Evolutionary conservation across 1,140 invertebrate species (phyloP).

Genomic region (Lordiphosa collinella): DNA sequence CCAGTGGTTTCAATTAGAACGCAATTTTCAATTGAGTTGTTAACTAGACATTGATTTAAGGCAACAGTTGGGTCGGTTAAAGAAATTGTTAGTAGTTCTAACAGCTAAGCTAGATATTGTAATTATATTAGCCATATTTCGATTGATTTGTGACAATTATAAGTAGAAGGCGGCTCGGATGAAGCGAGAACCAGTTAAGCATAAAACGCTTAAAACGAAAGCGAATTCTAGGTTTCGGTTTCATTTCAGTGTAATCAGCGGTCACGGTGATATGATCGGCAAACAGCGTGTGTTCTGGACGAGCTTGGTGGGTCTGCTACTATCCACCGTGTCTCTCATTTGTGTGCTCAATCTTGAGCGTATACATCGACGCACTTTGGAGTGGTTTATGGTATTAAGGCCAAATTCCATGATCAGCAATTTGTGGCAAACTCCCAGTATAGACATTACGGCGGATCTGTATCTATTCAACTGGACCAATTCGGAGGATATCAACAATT

Average conservation of each 20-base stretch:
- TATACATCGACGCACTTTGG: conserved; percentile 32
- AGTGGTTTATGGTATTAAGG: conserved; percentile 50
- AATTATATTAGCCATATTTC: no score
- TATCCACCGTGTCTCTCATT: conserved; percentile 19
- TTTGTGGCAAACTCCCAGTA: conserved; percentile 86
- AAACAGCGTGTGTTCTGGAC: conserved; percentile 45
- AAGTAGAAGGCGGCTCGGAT: not conserved
- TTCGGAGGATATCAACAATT: conserved; percentile 81
- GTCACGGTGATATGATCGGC: conserved; percentile 39
- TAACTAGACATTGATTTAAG: no score
- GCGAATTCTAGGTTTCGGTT: not conserved
- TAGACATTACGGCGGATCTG: conserved; percentile 87
- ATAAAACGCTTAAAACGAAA: not conserved
- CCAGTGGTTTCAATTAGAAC: not conserved
- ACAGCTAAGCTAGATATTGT: no score
- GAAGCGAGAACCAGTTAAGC: conserved; percentile 1
- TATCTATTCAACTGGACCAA: conserved; percentile 93
- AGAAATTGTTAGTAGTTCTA: no score
- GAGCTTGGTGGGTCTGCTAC: conserved; percentile 37
- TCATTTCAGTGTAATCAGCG: conserved; percentile 10
- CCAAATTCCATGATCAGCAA: conserved; percentile 82
- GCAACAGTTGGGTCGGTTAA: no score
- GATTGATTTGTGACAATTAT: not conserved
- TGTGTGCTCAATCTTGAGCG: conserved; percentile 39
- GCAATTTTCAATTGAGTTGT: no score